These are phyloP conservation scores for Thripadectes ignobilis DNA, from an alignment of 2,797 vertebrate species.

Conservation along the genomic window DNA sequence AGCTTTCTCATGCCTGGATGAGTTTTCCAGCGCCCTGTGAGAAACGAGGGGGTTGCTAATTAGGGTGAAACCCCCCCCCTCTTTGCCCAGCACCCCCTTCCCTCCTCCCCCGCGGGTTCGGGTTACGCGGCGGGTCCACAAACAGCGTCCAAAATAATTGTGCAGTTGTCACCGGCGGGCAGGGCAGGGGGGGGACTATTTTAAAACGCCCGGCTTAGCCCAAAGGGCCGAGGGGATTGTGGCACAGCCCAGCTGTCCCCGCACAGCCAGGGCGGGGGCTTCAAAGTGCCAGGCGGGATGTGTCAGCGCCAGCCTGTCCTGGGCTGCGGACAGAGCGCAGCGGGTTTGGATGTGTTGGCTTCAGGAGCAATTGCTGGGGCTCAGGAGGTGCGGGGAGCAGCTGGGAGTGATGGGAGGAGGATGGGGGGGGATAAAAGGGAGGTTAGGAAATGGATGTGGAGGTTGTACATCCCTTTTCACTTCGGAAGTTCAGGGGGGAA, in stretches of 20 bases:
- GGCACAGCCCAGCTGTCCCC: conserved; percentile 67
- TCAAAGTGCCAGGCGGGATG: conserved; percentile 17
- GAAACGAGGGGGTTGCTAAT: not conserved
- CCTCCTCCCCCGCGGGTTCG: not conserved
- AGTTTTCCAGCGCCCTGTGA: not conserved
- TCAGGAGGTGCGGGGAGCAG: conserved; percentile 35
- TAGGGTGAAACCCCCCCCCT: not conserved
- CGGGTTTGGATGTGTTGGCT: conserved; percentile 33
- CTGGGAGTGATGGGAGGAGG: not conserved
- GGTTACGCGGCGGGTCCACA: not conserved
- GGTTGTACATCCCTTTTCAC: not conserved
- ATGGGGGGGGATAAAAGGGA: not conserved
- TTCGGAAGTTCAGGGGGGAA: rapidly evolving
- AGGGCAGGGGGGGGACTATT: conserved; percentile 51
- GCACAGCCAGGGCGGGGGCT: not conserved
- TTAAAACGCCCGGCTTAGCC: conserved; percentile 66
- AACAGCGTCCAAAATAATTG: conserved; percentile 60
- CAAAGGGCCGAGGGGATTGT: conserved; percentile 28
- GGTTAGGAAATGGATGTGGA: not conserved
- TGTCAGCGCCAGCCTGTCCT: not conserved
- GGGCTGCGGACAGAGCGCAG: not conserved
- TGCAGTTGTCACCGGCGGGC: conserved; percentile 70
- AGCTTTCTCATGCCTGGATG: rapidly evolving
- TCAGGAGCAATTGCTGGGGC: conserved; percentile 16
- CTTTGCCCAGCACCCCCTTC: not conserved